These are phyloP conservation scores for Lanistes nyassanus DNA, from an alignment of 1,140 invertebrate genomes.

Conservation along the genomic window DNA sequence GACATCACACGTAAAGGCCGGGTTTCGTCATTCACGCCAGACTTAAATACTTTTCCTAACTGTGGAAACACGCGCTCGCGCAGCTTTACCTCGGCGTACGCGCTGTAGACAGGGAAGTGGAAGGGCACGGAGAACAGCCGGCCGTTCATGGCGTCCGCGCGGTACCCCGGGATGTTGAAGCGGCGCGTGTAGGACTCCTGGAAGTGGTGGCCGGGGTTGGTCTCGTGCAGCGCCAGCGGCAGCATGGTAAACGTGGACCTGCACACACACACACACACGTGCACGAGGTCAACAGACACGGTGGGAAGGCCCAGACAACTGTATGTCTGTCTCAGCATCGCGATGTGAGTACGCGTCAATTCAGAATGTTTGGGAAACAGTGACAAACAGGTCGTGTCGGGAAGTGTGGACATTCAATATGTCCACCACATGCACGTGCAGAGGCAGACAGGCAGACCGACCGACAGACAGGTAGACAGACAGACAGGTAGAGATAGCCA, in stretches of 20 bases:
- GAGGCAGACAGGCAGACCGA: no score
- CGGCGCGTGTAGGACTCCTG: constrained; percentile 46
- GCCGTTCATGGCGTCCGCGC: constrained; percentile 48
- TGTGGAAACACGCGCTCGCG: neutral
- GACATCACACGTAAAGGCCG: no score
- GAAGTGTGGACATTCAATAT: no score
- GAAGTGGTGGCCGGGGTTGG: constrained; percentile 67
- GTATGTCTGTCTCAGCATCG: no score
- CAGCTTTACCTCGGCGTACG: constrained; percentile 61
- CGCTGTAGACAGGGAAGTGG: constrained; percentile 65
- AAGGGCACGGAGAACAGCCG: constrained; percentile 60
- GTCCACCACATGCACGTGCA: neutral
- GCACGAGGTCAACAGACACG: neutral
- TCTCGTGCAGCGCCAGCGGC: constrained; percentile 64
- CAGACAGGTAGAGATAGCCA: no score
- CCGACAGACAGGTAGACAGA: no score
- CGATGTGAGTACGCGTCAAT: no score
- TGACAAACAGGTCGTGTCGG: no score
- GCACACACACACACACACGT: neutral
- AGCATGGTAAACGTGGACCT: constrained; percentile 62
- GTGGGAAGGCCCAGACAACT: no score
- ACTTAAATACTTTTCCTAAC: no score
- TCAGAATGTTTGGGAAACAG: no score
- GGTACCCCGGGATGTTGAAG: constrained; percentile 52
- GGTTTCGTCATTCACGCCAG: no score